Base-by-base conservation (phyloP, 1,140 invertebrate genomes). In the Drosophila varians region DNA sequence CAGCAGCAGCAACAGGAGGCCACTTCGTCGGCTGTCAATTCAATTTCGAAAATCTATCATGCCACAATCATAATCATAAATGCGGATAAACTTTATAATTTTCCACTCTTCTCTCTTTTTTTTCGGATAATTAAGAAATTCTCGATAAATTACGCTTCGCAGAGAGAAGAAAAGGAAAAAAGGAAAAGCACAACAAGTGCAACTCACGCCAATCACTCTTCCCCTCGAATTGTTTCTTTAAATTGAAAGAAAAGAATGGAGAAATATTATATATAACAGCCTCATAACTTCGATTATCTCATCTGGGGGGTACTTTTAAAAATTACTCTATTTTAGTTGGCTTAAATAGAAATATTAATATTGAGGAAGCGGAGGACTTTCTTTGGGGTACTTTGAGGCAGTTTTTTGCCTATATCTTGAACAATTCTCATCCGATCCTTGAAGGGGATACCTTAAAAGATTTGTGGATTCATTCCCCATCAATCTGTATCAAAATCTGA, bases 111-210 rank as follows among this genome's bases (percentile, higher is more conserved):
- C 8, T 25, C 38, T 8, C 11, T 42, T 21, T 52, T 25, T 71
- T 71, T 71, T 51, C 18, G 53, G 47, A 52, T 60, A 71, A 71
- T 71, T 71, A 52, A 71, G 60, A 66, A 71, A 71, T 71, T 71
- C 47, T 71, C 49, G 40, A 45, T 53, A 53, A 66, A 66, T 66
- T 66, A 25, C 58, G 4, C 28, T n/a, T 4, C 6, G 1, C 12
- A 23, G n/a, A 18, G 28, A 47, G 9, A 8, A 19, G 12, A 18
- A 18, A 16, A 48, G n/a, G 8, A 11, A 28, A 19, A 8, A 18
- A 40, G 7, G 1, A 40, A 8, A 16, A 1, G 2, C 6, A 40
- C 1, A 26, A 14, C 23, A 19, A 47, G 47, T 64, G 36, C 46
- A 34, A 19, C 34, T 51, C 62, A 66, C 46, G 58, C 45, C 34